These are phyloP conservation scores for Helicoverpa armigera DNA, from an alignment of 1,140 invertebrate genomes.

Conservation along the genomic window DNA sequence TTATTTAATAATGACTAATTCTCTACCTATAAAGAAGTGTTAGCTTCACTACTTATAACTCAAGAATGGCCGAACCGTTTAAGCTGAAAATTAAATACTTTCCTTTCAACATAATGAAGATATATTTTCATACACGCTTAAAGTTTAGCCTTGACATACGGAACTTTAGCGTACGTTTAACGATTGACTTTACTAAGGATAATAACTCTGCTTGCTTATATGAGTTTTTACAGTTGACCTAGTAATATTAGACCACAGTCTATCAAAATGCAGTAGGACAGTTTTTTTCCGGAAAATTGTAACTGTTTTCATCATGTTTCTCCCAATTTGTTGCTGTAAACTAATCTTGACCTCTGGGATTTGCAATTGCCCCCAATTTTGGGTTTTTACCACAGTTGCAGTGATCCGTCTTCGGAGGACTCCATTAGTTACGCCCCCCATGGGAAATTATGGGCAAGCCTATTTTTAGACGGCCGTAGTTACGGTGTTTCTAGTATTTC, in stretches of 20 bases:
- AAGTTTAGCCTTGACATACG: constrained; percentile 3
- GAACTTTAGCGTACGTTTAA: constrained; percentile 13
- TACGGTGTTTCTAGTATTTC: not conserved
- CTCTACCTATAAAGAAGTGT: no score
- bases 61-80: no score
- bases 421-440: not conserved
- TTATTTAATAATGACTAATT: no score
- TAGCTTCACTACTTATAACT: no score
- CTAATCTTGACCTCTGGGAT: not conserved
- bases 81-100: no score
- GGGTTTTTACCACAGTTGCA: constrained; percentile 2
- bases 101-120: not conserved
- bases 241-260: not conserved
- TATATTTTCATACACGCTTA: not conserved
- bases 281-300: not conserved
- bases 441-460: constrained; percentile 6
- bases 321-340: constrained; percentile 13
- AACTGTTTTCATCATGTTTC: not conserved
- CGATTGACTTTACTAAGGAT: constrained; percentile 11
- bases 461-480: not conserved
- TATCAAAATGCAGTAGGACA: not conserved
- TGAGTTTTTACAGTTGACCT: constrained; percentile 30
- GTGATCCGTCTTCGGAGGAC: not conserved
- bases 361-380: not conserved
- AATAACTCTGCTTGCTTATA: constrained; percentile 9